Percentiles rank a stretch among this genome's conserved stretches.
Evolutionary conservation across 1,140 invertebrate species (phyloP).

Genomic region (Cotesia vestalis): DNA sequence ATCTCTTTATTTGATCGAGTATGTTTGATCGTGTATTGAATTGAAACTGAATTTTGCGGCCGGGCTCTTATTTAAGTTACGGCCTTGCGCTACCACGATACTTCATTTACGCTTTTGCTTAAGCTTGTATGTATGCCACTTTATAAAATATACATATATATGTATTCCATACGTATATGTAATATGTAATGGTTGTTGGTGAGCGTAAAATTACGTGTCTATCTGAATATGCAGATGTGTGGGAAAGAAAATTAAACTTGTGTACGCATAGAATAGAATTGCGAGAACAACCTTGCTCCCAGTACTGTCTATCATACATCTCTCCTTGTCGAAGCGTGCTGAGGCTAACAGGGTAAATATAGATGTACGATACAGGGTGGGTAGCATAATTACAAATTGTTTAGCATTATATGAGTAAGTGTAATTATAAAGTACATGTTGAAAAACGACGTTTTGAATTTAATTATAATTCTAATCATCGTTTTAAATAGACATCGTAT

Average conservation of each 20-base stretch:
- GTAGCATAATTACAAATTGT: constrained; percentile 5
- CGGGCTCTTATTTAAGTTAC: not conserved
- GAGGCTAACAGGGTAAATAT: constrained; percentile 23
- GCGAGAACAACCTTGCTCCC: constrained; percentile 5
- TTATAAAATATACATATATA: no score
- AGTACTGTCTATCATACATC: constrained; percentile 25
- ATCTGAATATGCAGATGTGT: no score
- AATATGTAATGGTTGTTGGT: no score
- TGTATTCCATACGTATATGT: no score
- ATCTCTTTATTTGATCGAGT: not conserved
- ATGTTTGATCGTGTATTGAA: constrained; percentile 1
- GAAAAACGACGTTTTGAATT: no score
- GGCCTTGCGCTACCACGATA: constrained; percentile 1
- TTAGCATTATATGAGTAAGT: not conserved
- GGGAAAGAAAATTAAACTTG: no score
- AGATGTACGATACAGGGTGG: not conserved
- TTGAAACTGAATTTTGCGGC: constrained; percentile 12
- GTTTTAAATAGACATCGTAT: no score
- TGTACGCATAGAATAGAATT: not conserved
- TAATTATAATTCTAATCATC: no score
- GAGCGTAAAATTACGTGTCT: no score
- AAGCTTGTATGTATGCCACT: not conserved
- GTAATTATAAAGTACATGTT: not conserved
- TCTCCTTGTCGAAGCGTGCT: constrained; percentile 16
- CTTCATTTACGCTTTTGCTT: not conserved